A percentile compares a stretch with the other conserved stretches of the same genome.
Conservation (phyloP, 2,888 invertebrate species). For the Lymantria monacha region DNA sequence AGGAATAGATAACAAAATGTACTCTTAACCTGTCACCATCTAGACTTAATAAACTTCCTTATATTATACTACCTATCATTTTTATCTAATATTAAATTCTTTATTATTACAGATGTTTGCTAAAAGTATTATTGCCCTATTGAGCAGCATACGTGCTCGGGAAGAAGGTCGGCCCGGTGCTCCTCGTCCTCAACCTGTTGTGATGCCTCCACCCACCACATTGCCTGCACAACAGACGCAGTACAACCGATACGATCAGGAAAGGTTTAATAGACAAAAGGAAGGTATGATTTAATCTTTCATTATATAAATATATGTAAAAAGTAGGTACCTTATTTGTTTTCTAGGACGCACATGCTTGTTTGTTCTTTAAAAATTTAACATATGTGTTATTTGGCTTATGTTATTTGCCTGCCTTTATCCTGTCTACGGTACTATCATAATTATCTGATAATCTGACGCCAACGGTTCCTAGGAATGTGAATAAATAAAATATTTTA, state of each 20-base stretch:
- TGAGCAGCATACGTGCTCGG: slow-evolving; percentile 94
- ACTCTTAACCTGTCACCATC: too few species aligned
- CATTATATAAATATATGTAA: not conserved
- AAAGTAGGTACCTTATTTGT: not conserved
- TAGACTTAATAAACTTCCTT: too few species aligned
- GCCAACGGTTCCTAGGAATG: too few species aligned
- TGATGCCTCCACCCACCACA: slow-evolving; percentile 84
- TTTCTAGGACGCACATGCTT: not conserved
- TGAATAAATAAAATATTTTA: too few species aligned
- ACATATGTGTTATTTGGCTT: too few species aligned
- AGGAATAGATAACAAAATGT: too few species aligned
- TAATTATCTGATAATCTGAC: too few species aligned
- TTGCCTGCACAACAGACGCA: slow-evolving; percentile 88
- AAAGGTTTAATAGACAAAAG: slow-evolving; percentile 95
- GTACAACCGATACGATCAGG: slow-evolving; percentile 99
- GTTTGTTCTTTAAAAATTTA: too few species aligned
- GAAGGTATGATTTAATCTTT: slow-evolving; percentile 83
- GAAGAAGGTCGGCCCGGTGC: slow-evolving; percentile 90
- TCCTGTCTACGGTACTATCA: too few species aligned
- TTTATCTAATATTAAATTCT: not conserved
- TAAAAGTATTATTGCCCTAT: slow-evolving; percentile 95
- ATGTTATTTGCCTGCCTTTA: too few species aligned
- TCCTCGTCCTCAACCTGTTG: slow-evolving; percentile 78
- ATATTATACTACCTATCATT: too few species aligned
- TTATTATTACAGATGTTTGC: slow-evolving; percentile 86